A percentile compares a stretch with the other conserved stretches of the same genome.
These are phyloP conservation scores for Leptinotarsa haldemani DNA, from an alignment of 2,888 invertebrate species.

Conservation along the genomic window DNA sequence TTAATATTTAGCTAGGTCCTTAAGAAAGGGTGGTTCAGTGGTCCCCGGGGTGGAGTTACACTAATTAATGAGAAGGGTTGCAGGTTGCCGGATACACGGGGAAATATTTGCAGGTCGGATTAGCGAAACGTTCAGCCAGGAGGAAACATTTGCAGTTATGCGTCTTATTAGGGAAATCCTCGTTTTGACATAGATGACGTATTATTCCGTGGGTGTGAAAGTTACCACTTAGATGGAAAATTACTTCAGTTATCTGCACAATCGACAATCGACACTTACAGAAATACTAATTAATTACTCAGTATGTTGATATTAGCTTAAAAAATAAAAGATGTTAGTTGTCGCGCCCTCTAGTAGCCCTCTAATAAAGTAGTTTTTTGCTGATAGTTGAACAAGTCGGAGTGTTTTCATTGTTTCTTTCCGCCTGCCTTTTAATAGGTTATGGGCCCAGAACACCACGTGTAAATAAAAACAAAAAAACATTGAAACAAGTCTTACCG, in stretches of 20 bases:
- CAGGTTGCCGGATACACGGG: constrained; percentile 64
- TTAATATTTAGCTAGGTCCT: constrained; percentile 59
- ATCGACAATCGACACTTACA: neutral
- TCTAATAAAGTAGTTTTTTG: too few relatives aligned
- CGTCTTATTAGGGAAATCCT: constrained; percentile 20
- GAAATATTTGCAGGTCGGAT: constrained; percentile 60
- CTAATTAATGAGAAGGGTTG: constrained; percentile 67
- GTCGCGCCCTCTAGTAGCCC: too few relatives aligned
- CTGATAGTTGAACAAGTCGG: too few relatives aligned
- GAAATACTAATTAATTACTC: neutral
- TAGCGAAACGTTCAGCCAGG: constrained; percentile 37
- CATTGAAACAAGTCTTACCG: too few relatives aligned
- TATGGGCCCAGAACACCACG: too few relatives aligned
- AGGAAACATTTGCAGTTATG: constrained; percentile 21
- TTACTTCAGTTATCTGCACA: neutral
- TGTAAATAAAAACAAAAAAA: too few relatives aligned
- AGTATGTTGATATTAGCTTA: too few relatives aligned
- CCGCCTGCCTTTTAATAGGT: too few relatives aligned
- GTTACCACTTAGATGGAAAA: neutral
- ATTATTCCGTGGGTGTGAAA: neutral
- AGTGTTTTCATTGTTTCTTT: too few relatives aligned
- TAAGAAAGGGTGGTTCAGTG: constrained; percentile 60
- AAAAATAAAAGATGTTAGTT: too few relatives aligned
- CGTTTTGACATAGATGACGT: constrained; percentile 1
- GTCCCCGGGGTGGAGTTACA: constrained; percentile 66